Evolutionary conservation across 37 sponge, comb jelly and placozoan genomes (phyloP).

Genomic region (Tethya wilhelma): DNA sequence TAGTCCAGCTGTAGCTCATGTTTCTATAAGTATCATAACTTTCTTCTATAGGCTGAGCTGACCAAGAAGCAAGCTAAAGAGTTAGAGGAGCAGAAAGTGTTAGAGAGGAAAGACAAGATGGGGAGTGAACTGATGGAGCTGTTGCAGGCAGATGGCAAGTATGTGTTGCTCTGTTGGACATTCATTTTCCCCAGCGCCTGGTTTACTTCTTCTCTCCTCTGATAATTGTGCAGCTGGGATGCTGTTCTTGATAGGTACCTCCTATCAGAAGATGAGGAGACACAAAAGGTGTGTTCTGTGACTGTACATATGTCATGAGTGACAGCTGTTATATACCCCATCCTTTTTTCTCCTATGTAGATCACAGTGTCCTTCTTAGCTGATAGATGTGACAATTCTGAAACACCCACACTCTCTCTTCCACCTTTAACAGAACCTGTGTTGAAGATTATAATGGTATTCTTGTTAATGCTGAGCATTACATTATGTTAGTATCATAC

Average conservation of each 20-base stretch:
- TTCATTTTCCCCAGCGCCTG: background rate
- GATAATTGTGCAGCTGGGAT: slow-evolving; percentile 33
- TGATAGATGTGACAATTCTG: background rate
- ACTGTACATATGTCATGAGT: no score
- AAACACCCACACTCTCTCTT: background rate
- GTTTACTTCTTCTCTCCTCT: background rate
- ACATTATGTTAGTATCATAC: no score
- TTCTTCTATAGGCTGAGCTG: slow-evolving; percentile 23
- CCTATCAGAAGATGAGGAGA: slow-evolving; percentile 24
- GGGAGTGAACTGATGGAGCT: background rate
- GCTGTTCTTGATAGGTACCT: slow-evolving; percentile 20
- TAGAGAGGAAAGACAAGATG: slow-evolving; percentile 11
- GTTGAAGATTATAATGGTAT: slow-evolving; percentile 15
- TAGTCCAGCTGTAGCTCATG: background rate
- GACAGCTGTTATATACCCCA: no score
- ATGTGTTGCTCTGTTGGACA: background rate
- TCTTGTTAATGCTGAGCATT: no score
- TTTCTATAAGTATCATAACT: background rate
- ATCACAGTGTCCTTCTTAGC: slow-evolving; percentile 19
- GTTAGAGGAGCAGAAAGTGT: slow-evolving; percentile 7
- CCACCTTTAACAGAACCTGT: slow-evolving; percentile 12
- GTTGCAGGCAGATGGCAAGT: background rate
- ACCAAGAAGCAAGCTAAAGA: slow-evolving; percentile 17
- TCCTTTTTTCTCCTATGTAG: background rate
- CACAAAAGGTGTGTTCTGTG: slow-evolving; percentile 23